Evolutionary conservation across 2,888 invertebrate species (phyloP), one percentile per base, ranked within the genome.

Genomic region (Aphrophora alni): DNA sequence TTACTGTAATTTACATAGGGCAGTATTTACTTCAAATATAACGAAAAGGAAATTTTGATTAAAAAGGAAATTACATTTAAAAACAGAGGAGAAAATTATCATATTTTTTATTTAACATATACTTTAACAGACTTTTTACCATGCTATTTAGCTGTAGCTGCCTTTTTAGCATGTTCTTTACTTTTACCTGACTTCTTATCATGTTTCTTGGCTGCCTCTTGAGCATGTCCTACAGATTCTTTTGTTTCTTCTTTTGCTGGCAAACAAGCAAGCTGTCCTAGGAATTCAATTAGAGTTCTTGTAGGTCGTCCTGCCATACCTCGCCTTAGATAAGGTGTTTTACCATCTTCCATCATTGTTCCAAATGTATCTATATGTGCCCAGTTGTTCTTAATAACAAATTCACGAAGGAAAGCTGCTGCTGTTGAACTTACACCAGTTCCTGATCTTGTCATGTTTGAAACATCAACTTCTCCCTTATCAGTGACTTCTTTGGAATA

Each of bases 281-380:
- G 87, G 84, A 95, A 91, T 86, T 94, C 93, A 4, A 94, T 92
- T 21, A 95, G 86, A 0, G 95, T 95, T 77, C 95, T 89, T 0
- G 94, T 94, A 2, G 95, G 95, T n/a, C 95, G 89, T n/a, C 95
- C 95, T 33, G 93, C 91, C 93, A 94, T 93, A 24, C 94, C 94
- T 75, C 89, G 88, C 0, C 90, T 87, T 33, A 94, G 87, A 85
- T 94, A 94, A 69, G 79, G 44, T 0, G 91, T 88, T 83, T 89
- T 90, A 82, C 92, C 91, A 21, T 93, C 94, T 84, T 92, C 91
- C 68, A 93, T 92, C 78, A 90, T 90, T 89, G 94, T 93, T 84
- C 94, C 94, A 83, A 93, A 93, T 0, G 94, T 95, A 87, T 96
- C 96, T 83, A 96, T 89, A 87, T 96, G 96, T 84, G 95, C 88